phyloP scores from a whole-genome alignment of 2,888 invertebrate species.

The Dynastes tityus region DNA sequence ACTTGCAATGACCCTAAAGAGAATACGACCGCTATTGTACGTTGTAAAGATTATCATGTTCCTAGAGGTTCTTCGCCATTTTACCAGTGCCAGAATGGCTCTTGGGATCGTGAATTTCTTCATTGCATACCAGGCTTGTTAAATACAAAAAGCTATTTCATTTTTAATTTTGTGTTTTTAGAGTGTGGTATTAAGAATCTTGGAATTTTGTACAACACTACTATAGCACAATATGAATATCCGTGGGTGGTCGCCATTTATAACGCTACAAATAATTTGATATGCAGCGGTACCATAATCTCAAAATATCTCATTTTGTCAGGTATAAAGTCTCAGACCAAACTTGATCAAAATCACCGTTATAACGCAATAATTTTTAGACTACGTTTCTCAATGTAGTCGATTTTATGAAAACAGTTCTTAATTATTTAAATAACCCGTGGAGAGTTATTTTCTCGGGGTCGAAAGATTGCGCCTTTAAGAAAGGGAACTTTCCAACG shows the following conservation, averaged over 20 bases:
- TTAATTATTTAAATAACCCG: too few relatives aligned
- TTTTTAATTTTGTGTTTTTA: neutral
- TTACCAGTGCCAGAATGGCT: conserved; percentile 8
- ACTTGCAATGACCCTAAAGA: neutral
- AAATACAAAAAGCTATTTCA: neutral
- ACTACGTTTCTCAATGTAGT: neutral
- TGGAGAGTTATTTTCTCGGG: too few relatives aligned
- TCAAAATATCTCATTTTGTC: conserved; percentile 12
- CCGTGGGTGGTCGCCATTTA: conserved; percentile 23
- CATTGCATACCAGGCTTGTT: conserved; percentile 3
- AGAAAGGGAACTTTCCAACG: too few relatives aligned
- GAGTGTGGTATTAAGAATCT: conserved; percentile 22
- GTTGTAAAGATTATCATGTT: conserved; percentile 5
- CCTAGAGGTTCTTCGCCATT: neutral
- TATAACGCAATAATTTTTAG: neutral
- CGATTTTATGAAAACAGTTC: too few relatives aligned
- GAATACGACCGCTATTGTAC: conserved; percentile 2
- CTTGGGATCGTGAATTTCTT: neutral
- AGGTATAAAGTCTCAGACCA: neutral
- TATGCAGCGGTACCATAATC: conserved; percentile 28
- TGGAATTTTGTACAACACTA: neutral
- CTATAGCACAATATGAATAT: neutral
- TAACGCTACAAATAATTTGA: conserved; percentile 8
- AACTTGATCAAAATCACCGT: neutral
- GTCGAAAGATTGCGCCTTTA: too few relatives aligned